phyloP scores from a whole-genome alignment of 1,140 invertebrate genomes.

The Lordiphosa clarofinis region DNA sequence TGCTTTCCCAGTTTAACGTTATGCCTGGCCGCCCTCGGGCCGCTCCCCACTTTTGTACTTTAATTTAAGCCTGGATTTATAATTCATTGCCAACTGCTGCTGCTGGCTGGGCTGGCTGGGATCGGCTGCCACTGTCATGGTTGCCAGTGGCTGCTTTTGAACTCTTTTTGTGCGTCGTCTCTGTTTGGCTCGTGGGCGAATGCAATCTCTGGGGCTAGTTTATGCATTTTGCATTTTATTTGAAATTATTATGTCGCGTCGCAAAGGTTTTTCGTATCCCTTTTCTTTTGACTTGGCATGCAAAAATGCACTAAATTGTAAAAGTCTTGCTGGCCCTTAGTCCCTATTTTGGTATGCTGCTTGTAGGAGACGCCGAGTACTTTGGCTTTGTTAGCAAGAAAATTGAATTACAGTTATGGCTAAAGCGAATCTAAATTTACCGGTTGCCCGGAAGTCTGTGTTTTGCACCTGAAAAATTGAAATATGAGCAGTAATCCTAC shows the following conservation, averaged over 20 bases:
- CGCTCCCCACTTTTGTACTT: slow-evolving; percentile 45
- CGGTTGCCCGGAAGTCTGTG: too few relatives aligned
- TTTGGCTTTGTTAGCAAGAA: too few relatives aligned
- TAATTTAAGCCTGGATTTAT: slow-evolving; percentile 77
- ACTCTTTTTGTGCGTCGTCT: slow-evolving; percentile 22
- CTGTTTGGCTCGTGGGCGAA: slow-evolving; percentile 46
- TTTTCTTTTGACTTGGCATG: slow-evolving; percentile 16
- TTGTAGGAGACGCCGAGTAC: too few relatives aligned
- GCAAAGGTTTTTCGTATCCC: slow-evolving; percentile 23
- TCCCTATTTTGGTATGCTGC: too few relatives aligned
- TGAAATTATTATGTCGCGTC: slow-evolving; percentile 77
- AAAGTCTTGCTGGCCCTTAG: slow-evolving; percentile 4
- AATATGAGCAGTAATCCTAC: too few relatives aligned
- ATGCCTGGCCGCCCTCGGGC: slow-evolving; percentile 18
- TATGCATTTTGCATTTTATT: slow-evolving; percentile 78
- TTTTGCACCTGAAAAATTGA: too few relatives aligned
- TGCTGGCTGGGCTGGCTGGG: slow-evolving; percentile 13
- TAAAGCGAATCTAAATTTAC: too few relatives aligned
- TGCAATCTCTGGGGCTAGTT: slow-evolving; percentile 48
- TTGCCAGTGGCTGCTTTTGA: slow-evolving; percentile 9
- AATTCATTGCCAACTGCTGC: slow-evolving; percentile 69
- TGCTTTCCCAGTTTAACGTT: slow-evolving; percentile 10
- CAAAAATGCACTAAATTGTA: slow-evolving; percentile 37
- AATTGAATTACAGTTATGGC: too few relatives aligned
- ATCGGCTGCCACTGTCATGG: slow-evolving; percentile 33